phyloP scores from a whole-genome alignment of 2,888 invertebrate species.

The Drosophila subquinaria region DNA sequence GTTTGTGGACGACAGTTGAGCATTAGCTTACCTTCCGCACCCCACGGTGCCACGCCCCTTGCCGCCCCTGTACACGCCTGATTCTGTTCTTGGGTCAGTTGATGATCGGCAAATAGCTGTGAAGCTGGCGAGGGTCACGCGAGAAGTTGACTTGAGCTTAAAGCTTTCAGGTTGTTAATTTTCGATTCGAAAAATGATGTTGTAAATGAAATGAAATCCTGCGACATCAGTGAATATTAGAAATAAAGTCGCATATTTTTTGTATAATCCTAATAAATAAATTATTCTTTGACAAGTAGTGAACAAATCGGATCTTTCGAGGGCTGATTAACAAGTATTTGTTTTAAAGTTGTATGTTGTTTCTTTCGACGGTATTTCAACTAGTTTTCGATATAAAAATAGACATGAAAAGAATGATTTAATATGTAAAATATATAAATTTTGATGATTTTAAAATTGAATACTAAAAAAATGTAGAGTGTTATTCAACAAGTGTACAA shows the following conservation, averaged over 20 bases:
- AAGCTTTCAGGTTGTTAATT: not conserved
- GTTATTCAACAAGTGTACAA: too few species aligned
- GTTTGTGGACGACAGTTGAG: conserved; percentile 3
- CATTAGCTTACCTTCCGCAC: conserved; percentile 1
- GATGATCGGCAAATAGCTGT: not conserved
- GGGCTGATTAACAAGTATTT: not conserved
- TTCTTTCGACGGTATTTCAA: too few species aligned
- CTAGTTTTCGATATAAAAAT: too few species aligned
- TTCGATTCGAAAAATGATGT: not conserved
- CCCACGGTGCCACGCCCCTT: not conserved
- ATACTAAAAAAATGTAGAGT: too few species aligned
- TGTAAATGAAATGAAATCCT: not conserved
- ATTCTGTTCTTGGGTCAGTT: conserved; percentile 12
- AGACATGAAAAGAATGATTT: too few species aligned
- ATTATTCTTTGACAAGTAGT: too few species aligned
- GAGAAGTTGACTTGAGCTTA: not conserved
- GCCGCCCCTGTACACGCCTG: not conserved
- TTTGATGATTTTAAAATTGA: too few species aligned
- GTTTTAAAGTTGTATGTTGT: too few species aligned
- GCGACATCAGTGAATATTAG: not conserved
- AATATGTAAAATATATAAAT: too few species aligned
- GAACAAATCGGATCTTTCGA: not conserved
- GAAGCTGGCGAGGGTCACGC: not conserved
- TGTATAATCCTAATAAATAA: too few species aligned
- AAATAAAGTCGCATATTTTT: too few species aligned